Evolutionary conservation across 1,140 invertebrate genomes (phyloP).

Genomic region (Aphis craccivora): DNA sequence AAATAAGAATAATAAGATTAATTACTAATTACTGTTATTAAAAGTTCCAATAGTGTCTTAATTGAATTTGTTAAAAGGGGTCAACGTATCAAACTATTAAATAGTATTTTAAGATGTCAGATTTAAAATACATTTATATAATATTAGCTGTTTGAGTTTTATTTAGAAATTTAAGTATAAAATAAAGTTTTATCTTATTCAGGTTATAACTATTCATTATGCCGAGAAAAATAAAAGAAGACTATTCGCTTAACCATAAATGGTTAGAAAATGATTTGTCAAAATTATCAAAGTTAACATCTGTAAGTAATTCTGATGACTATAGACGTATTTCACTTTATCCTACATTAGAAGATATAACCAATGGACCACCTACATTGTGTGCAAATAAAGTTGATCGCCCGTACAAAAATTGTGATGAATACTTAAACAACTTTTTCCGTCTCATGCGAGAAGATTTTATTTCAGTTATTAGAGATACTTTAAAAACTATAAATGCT

Average conservation of each 20-base stretch:
- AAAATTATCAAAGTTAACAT: background rate
- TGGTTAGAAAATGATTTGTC: conserved; percentile 50
- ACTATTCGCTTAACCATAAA: background rate
- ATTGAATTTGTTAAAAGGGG: background rate
- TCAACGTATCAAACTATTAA: background rate
- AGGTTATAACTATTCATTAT: conserved; percentile 14
- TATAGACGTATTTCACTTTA: conserved; percentile 59
- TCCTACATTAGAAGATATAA: conserved; percentile 58
- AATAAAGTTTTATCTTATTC: background rate
- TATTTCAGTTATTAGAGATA: conserved; percentile 68
- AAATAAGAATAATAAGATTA: background rate
- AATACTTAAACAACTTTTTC: conserved; percentile 82
- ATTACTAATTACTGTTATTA: background rate
- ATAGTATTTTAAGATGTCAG: background rate
- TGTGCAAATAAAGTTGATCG: conserved; percentile 70
- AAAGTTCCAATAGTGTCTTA: background rate
- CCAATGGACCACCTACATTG: conserved; percentile 63
- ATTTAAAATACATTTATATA: background rate
- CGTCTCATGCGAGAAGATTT: conserved; percentile 79
- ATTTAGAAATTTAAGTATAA: background rate
- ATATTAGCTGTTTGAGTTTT: background rate
- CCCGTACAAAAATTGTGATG: conserved; percentile 70
- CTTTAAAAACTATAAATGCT: conserved; percentile 60
- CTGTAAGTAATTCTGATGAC: background rate
- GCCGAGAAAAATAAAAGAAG: background rate